Evolutionary conservation across 2,888 invertebrate species (phyloP).

Genomic region (Plebejus melissa): DNA sequence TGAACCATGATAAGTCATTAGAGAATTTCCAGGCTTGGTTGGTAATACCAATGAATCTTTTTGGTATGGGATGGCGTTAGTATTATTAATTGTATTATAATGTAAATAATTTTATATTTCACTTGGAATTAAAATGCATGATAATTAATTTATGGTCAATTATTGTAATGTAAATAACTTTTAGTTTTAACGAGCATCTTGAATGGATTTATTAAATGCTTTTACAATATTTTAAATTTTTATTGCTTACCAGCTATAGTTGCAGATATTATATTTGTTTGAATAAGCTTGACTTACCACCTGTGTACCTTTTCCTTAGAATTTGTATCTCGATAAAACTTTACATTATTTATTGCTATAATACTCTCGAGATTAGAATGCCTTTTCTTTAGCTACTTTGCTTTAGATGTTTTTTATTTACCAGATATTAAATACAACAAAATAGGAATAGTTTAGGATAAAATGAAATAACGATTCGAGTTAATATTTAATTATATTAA

Average conservation of each 20-base stretch:
- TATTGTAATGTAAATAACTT: constrained; percentile 12
- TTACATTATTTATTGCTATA: too few species aligned
- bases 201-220: constrained; percentile 10
- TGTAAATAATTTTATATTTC: constrained; percentile 20
- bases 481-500: constrained; percentile 61
- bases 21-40: constrained; percentile 62
- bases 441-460: not conserved
- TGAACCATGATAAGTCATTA: constrained; percentile 51
- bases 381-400: too few species aligned
- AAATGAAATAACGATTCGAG: constrained; percentile 31
- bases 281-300: not conserved
- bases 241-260: not conserved
- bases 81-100: constrained; percentile 31
- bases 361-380: too few species aligned
- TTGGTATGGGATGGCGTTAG: constrained; percentile 64
- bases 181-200: constrained; percentile 15
- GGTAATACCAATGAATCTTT: constrained; percentile 49
- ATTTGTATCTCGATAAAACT: too few species aligned
- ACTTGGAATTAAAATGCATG: constrained; percentile 15
- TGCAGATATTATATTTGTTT: not conserved
- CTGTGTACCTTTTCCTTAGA: too few species aligned
- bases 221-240: not conserved
- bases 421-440: too few species aligned
- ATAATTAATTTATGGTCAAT: not conserved
- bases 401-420: too few species aligned